Percentiles rank a stretch among this genome's conserved stretches.
These are phyloP conservation scores for Lutraria lutraria DNA, from an alignment of 2,888 invertebrate species.

Conservation along the genomic window DNA sequence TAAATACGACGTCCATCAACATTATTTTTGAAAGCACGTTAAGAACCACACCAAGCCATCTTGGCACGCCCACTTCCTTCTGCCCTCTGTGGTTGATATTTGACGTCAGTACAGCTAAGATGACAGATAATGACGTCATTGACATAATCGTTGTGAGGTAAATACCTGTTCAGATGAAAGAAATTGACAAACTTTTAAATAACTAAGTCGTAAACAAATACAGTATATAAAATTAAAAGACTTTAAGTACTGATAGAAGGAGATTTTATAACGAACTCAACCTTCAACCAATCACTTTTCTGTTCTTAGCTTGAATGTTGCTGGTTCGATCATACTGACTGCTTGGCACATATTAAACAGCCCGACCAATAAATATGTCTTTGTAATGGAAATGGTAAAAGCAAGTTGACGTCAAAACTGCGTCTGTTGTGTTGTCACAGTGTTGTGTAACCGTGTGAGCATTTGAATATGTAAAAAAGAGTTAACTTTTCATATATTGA, in stretches of 20 bases:
- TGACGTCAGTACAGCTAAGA: constrained; percentile 86
- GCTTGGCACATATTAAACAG: too few species aligned
- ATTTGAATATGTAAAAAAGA: too few species aligned
- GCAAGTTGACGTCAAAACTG: too few species aligned
- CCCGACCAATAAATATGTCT: too few species aligned
- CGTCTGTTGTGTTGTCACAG: too few species aligned
- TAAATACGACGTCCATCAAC: constrained; percentile 75
- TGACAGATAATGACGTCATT: constrained; percentile 85
- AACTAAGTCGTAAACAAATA: not conserved
- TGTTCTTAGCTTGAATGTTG: too few species aligned
- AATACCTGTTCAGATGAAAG: constrained; percentile 79
- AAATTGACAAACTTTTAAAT: not conserved
- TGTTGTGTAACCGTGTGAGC: too few species aligned
- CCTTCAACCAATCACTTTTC: too few species aligned
- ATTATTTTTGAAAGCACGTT: constrained; percentile 72
- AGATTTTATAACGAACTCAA: too few species aligned
- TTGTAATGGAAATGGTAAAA: too few species aligned
- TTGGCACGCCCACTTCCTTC: constrained; percentile 76
- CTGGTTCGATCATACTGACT: too few species aligned
- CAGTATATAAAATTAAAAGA: not conserved
- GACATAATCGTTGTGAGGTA: constrained; percentile 87
- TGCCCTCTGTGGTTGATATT: constrained; percentile 85
- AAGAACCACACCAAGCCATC: constrained; percentile 66
- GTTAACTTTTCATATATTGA: too few species aligned
- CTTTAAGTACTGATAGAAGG: not conserved